A percentile compares a stretch with the other conserved stretches of the same genome.
These are phyloP conservation scores for Ochropleura plecta DNA, from an alignment of 2,888 invertebrate species.

Conservation along the genomic window DNA sequence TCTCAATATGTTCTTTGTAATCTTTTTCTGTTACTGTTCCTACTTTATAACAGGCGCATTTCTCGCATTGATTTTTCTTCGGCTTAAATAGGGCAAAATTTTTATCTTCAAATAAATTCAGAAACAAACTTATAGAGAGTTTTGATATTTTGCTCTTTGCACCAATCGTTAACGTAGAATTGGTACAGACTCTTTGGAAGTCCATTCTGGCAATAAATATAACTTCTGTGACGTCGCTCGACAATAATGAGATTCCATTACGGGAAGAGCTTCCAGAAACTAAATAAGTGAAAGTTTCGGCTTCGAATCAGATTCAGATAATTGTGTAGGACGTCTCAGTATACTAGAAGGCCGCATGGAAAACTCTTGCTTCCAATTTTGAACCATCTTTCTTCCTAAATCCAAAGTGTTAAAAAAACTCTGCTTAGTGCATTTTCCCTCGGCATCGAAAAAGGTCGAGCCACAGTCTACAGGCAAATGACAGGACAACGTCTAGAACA, in stretches of 20 bases:
- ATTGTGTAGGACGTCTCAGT: slow-evolving; percentile 12
- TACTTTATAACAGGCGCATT: slow-evolving; percentile 43
- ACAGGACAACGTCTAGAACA: too few relatives aligned
- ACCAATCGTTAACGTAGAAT: slow-evolving; percentile 15
- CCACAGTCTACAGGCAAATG: too few relatives aligned
- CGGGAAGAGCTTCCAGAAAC: slow-evolving; percentile 6
- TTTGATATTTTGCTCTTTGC: slow-evolving; percentile 20
- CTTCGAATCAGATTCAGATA: slow-evolving; percentile 10
- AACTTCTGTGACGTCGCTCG: slow-evolving; percentile 8
- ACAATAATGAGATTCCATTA: slow-evolving; percentile 30
- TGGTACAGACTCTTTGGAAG: slow-evolving; percentile 16
- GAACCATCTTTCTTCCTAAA: slow-evolving; percentile 30
- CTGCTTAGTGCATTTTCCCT: too few relatives aligned
- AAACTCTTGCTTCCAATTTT: slow-evolving; percentile 29
- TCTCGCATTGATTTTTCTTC: slow-evolving; percentile 39
- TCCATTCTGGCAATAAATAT: slow-evolving; percentile 21
- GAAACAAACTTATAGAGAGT: slow-evolving; percentile 11
- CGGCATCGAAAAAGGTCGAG: too few relatives aligned
- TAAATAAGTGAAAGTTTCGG: slow-evolving; percentile 20
- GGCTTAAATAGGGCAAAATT: slow-evolving; percentile 23
- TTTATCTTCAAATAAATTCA: slow-evolving; percentile 15
- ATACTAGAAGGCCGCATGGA: slow-evolving; percentile 10
- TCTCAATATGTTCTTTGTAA: slow-evolving; percentile 22
- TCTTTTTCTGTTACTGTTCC: slow-evolving; percentile 22
- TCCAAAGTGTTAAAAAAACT: slow-evolving; percentile 35